Evolutionary conservation across 2,113 vertebrate genomes (phyloP).

Genomic region (Gobiocypris rarus): DNA sequence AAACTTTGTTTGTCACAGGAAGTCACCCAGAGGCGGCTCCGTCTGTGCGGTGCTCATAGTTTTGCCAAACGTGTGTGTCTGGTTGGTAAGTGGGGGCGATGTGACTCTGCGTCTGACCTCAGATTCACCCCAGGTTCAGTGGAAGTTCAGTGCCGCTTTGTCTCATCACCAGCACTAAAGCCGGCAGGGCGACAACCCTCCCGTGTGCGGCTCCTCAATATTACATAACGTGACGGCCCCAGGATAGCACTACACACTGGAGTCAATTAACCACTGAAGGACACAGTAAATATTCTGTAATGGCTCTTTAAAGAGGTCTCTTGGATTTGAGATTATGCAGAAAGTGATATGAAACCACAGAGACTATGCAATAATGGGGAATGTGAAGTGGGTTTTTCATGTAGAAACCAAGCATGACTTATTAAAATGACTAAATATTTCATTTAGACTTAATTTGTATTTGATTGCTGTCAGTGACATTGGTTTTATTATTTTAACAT

Average conservation of each 20-base stretch:
- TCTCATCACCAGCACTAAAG: constrained; percentile 40
- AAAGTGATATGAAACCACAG: neutral
- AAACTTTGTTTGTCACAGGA: constrained; percentile 26
- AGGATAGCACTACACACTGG: constrained; percentile 27
- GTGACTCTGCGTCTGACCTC: constrained; percentile 68
- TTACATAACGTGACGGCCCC: constrained; percentile 46
- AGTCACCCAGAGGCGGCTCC: constrained; percentile 6
- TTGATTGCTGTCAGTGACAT: constrained; percentile 5
- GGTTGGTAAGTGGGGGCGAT: constrained; percentile 52
- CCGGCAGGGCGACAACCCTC: constrained; percentile 33
- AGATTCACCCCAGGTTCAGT: constrained; percentile 73
- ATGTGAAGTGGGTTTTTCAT: neutral
- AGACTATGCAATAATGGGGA: neutral
- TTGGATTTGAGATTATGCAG: constrained; percentile 1
- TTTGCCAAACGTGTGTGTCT: constrained; percentile 24
- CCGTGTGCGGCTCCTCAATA: constrained; percentile 11
- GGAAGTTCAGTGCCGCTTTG: constrained; percentile 73
- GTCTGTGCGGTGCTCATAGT: constrained; percentile 4
- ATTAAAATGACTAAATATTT: constrained; percentile 19
- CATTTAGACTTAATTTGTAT: neutral
- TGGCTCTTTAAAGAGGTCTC: constrained; percentile 26
- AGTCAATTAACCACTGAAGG: constrained; percentile 42
- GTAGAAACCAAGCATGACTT: constrained; percentile 24
- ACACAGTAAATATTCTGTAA: constrained; percentile 29
- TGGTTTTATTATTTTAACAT: neutral